Evolutionary conservation across 2,113 vertebrate genomes (phyloP).

Genomic region (Chionis minor): DNA sequence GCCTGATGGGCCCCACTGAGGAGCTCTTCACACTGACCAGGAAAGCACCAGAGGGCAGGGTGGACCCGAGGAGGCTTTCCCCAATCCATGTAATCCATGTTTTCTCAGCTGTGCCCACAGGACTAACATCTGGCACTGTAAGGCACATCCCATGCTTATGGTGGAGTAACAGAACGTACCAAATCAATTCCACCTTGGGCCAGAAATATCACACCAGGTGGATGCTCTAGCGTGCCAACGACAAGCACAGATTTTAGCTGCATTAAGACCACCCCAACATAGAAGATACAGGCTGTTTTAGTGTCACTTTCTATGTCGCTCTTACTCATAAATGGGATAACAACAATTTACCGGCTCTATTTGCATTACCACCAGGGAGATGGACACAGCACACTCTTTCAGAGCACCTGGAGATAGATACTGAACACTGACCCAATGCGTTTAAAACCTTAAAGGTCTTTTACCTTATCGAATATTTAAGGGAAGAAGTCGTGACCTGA

Average conservation of each 20-base stretch:
- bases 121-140: background rate
- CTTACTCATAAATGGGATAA: background rate
- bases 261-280: background rate
- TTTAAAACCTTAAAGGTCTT: background rate
- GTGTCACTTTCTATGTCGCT: background rate
- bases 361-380: background rate
- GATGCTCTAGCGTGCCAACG: background rate
- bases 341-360: background rate
- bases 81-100: rapidly evolving
- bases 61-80: background rate
- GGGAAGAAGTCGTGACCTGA: background rate
- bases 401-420: background rate
- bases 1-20: background rate
- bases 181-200: background rate
- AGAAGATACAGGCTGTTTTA: background rate
- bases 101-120: background rate
- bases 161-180: background rate
- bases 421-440: background rate
- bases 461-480: background rate
- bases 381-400: background rate
- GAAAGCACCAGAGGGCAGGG: background rate
- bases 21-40: background rate
- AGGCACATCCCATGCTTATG: background rate
- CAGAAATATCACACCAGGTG: background rate
- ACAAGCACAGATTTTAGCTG: background rate